A percentile compares a stretch with the other conserved stretches of the same genome.
Evolutionary conservation across 2,888 invertebrate species (phyloP).

Genomic region (Unio pictorum): DNA sequence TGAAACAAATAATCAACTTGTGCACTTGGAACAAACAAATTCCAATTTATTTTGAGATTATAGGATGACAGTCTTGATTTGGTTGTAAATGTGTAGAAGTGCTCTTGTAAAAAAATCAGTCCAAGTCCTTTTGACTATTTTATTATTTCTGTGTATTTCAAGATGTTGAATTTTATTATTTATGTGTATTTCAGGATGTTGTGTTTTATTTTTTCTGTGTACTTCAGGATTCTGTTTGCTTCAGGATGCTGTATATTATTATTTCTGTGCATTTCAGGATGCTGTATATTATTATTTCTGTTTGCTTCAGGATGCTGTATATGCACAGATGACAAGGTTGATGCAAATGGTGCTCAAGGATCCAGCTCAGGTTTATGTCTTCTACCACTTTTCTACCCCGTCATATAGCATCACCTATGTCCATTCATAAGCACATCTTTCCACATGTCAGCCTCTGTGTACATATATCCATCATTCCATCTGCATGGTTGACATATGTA

Average conservation of each 20-base stretch:
- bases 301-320: conserved; percentile 57
- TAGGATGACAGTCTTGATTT: background rate
- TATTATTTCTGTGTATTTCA: background rate
- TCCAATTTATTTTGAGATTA: background rate
- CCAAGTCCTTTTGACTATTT: background rate
- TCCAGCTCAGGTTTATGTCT: conserved; percentile 44
- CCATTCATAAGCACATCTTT: no score
- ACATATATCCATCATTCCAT: no score
- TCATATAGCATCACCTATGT: no score
- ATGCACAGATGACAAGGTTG: conserved; percentile 60
- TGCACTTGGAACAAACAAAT: no score
- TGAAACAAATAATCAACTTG: no score
- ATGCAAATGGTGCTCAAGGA: conserved; percentile 66
- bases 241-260: no score
- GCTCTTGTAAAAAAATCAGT: background rate
- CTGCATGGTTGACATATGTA: no score
- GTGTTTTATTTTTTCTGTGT: background rate
- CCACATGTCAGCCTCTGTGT: no score
- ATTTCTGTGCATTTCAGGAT: background rate
- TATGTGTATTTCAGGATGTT: background rate
- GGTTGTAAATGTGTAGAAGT: background rate
- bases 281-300: background rate
- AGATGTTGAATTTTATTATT: background rate
- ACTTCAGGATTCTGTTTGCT: background rate
- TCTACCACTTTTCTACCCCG: no score